Base-by-base conservation (phyloP, 2,888 invertebrate species). In the Megamerina dolium region DNA sequence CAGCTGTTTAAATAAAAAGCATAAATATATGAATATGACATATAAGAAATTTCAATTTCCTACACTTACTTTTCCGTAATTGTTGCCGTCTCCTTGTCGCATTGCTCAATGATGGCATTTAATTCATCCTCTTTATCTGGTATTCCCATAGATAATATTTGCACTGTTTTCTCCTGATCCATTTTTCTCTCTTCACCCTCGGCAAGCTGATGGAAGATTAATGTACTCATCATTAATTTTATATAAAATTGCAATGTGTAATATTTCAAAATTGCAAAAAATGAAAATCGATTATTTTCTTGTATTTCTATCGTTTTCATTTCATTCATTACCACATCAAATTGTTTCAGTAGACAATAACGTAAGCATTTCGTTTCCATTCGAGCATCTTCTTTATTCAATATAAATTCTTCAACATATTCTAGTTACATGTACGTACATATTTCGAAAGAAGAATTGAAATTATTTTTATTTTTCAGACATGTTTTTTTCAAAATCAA, bases 281-380 rank as follows among this genome's bases (percentile, higher is more conserved):
- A 32, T 23, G 23, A 37, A n/a, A 9, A 6, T 20, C 14, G 18
- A 8, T 23, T n/a, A n/a, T n/a, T n/a, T n/a, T n/a, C n/a, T n/a
- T n/a, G n/a, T n/a, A n/a, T n/a, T n/a, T n/a, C n/a, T n/a, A n/a
- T n/a, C n/a, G n/a, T n/a, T 9, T 39, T 26, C 17, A 18, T 29
- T n/a, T 26, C 26, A 13, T 12, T 18, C 3, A 13, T 50, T 53
- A 63, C 61, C 32, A 67, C 30, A 1, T 62, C 58, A 44, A 63
- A 58, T 50, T 63, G 62, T 4, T 55, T 38, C 48, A 63, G 45
- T 36, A 67, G 21, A 48, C 69, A 69, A 2, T 53, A 54, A 1
- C 63, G 56, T 36, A 68, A 55, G 50, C 69, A 69, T 41, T 63
- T 66, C 39, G 59, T 61, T 26, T 48, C 54, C 10, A 45, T 23